phyloP scores from a whole-genome alignment of 2,797 vertebrate genomes.

The Diplodus sargus region DNA sequence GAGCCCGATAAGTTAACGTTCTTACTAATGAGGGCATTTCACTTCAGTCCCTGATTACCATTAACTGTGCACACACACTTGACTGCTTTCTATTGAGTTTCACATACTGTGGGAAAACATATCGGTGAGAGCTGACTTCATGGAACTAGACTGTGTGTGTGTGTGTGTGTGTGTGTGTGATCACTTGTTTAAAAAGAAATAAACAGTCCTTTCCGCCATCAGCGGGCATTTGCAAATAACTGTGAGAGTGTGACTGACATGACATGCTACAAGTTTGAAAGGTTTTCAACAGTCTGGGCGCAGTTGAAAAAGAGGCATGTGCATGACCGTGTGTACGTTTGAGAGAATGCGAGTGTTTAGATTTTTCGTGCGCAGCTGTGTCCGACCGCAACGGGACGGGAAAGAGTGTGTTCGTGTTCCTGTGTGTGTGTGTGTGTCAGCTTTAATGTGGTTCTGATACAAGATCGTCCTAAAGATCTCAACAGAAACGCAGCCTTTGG shows the following conservation, averaged over 20 bases:
- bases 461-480: conserved; percentile 57
- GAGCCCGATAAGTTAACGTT: conserved; percentile 71
- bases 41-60: conserved; percentile 61
- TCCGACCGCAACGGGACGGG: conserved; percentile 52
- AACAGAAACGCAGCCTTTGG: conserved; percentile 45
- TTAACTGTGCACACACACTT: conserved; percentile 59
- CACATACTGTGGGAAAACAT: conserved; percentile 62
- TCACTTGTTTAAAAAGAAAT: conserved; percentile 78
- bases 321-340: conserved; percentile 68
- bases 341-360: conserved; percentile 76
- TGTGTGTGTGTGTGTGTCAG: conserved; percentile 23
- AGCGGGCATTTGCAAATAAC: conserved; percentile 72
- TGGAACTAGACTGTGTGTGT: conserved; percentile 28
- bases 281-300: conserved; percentile 65
- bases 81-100: conserved; percentile 53
- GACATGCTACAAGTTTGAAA: conserved; percentile 63
- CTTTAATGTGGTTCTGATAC: conserved; percentile 47
- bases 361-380: conserved; percentile 75
- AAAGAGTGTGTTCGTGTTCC: conserved; percentile 52
- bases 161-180: conserved; percentile 54
- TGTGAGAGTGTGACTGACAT: conserved; percentile 71
- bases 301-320: conserved; percentile 61
- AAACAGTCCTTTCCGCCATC: conserved; percentile 74
- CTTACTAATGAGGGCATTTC: conserved; percentile 74
- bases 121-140: conserved; percentile 49